A percentile compares a stretch with the other conserved stretches of the same genome.
phyloP scores from a whole-genome alignment of 2,113 vertebrate species.

The Pseudois nayaur region DNA sequence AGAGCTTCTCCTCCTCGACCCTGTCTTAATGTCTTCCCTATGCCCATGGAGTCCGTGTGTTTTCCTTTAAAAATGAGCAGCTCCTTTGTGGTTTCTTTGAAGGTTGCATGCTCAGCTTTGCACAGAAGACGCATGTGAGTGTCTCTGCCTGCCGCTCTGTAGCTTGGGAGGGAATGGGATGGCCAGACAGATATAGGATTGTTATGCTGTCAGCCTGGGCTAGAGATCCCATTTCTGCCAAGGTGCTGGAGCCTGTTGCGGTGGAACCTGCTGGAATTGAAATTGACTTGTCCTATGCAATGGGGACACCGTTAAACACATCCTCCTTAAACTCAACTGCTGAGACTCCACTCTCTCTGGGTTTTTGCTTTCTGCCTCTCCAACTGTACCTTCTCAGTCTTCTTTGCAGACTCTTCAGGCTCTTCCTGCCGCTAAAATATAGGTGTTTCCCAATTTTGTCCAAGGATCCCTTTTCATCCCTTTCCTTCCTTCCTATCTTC shows the following conservation, averaged over 20 bases:
- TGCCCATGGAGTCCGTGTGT: background rate
- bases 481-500: background rate
- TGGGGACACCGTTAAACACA: background rate
- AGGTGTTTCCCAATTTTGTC: background rate
- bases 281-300: background rate
- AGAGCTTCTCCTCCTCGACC: background rate
- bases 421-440: background rate
- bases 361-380: background rate
- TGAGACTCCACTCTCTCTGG: background rate
- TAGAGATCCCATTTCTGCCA: background rate
- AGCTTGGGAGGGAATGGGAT: background rate
- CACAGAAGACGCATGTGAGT: fast-evolving
- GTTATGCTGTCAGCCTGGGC: background rate
- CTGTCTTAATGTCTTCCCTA: slow-evolving; percentile 54
- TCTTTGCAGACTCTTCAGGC: background rate
- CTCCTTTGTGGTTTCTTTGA: slow-evolving; percentile 46
- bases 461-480: background rate
- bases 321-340: background rate
- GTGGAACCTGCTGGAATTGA: background rate
- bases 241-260: background rate
- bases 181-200: background rate
- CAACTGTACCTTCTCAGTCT: background rate
- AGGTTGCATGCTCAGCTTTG: slow-evolving; percentile 44
- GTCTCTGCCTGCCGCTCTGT: background rate
- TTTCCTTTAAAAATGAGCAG: slow-evolving; percentile 42